These are phyloP conservation scores for Emmelina monodactyla DNA, from an alignment of 2,888 invertebrate species.

Conservation along the genomic window DNA sequence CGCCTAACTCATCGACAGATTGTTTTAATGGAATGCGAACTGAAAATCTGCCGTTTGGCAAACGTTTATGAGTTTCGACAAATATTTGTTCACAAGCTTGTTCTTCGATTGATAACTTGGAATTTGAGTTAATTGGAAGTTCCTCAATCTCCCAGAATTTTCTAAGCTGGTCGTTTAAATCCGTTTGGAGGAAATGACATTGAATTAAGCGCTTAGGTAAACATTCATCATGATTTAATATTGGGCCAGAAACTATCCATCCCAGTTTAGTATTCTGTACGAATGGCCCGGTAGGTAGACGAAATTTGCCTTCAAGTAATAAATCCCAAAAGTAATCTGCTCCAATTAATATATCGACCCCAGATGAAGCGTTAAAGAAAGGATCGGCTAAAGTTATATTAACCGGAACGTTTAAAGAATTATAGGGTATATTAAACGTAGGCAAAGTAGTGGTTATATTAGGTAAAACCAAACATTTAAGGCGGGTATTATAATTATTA, in stretches of 20 bases:
- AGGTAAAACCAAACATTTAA: conserved; percentile 3
- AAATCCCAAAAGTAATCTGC: conserved; percentile 14
- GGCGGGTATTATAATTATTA: conserved; percentile 1
- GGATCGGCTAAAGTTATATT: conserved; percentile 1
- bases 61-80: background rate
- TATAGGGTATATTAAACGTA: background rate
- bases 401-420: background rate
- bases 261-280: conserved; percentile 8
- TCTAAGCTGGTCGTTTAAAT: background rate
- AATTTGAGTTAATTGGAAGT: background rate
- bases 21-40: conserved; percentile 1
- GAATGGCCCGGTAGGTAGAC: conserved; percentile 7
- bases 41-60: background rate
- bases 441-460: background rate
- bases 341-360: background rate
- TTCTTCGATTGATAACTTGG: background rate
- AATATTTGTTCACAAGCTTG: background rate
- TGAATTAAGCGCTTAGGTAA: background rate
- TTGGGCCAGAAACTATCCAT: conserved; percentile 1
- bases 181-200: background rate
- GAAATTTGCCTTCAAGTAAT: conserved; percentile 6
- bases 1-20: background rate
- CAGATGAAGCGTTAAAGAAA: background rate
- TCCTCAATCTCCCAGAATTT: conserved; percentile 2
- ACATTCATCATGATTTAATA: background rate